Base-by-base conservation (phyloP, 2,113 vertebrate genomes). In the Alligator mississippiensis region DNA sequence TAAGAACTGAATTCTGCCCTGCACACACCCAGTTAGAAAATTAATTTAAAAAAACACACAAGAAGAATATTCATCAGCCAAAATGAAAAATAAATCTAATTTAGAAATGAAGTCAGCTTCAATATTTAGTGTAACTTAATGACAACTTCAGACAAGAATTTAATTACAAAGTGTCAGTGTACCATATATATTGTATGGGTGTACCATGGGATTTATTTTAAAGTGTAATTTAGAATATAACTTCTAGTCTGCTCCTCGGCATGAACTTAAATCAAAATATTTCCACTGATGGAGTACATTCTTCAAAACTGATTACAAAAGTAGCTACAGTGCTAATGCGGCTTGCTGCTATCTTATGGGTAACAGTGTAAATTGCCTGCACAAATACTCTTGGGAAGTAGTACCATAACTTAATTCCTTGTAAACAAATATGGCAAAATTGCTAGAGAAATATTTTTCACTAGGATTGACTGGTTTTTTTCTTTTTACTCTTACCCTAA, bases 211-310 rank as follows among this genome's bases (percentile, higher is more conserved):
- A 88, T 66, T 92, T 91, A 60, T 76, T 92, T 86, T 72, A 68
- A 91, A 90, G 57, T 61, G 66, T 88, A 84, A 90, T 90, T 89
- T 90, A 80, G 84, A 93, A 66, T 77, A 18, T 75, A 80, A 82
- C 11, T 88, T 96, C 80, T 91, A 93, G 72, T 76, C 77, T 90
- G 92, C 18, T 75, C 66, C 78, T 90, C 72, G 88, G 57, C 74
- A 78, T 61, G 91, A 94, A 63, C 79, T 79, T 95, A 96, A 96
- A 97, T 97, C 87, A 94, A 96, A 95, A 83, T 84, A 94, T 87
- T 94, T 91, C 57, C 79, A 87, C 74, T 84, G 62, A 96, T 78
- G 68, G 79, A 93, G 66, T 59, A 92, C 81, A 91, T 95, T 91
- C 66, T 86, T 95, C 85, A 92, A 89, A 95, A 89, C 82, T 95